Evolutionary conservation across 2,797 vertebrate genomes (phyloP), one percentile per base, ranked within the genome.

Genomic region (Mionectes olivaceus): DNA sequence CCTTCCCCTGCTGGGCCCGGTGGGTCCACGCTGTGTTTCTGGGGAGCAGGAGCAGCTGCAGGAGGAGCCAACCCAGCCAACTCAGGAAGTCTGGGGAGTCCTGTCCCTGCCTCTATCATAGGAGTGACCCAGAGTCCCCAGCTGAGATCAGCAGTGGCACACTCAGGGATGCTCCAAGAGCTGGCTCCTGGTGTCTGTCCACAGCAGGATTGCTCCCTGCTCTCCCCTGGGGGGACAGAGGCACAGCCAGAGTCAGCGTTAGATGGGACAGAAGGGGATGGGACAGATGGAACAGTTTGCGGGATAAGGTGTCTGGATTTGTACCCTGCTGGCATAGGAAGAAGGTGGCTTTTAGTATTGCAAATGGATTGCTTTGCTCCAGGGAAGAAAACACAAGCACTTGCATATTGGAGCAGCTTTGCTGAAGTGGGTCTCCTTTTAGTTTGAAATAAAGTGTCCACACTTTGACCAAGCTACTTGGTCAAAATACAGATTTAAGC

Each of bases 211-310:
- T 16, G 27, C 37, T 56, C 50, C 8, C 41, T 27, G n/a, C 24
- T 5, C 30, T 55, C 19, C 2, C 3, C 0, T 1, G 2, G 24
- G 7, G 33, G 43, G 8, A 50, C 43, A 27, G 57, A 30, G 61
- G 4, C 4, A 14, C 63, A 23, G 49, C n/a, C 50, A 33, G 64
- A 57, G 32, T 5, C 56, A 25, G 55, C 7, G 27, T 37, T 23
- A 18, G 18, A 7, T 7, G 27, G 33, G 28, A 9, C 28, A 39
- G 43, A 22, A 7, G 0, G n/a, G n/a, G n/a, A n/a, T n/a, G n/a
- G n/a, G n/a, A n/a, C n/a, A n/a, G n/a, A n/a, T n/a, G n/a, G n/a
- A n/a, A n/a, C n/a, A n/a, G n/a, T n/a, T 4, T 17, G 35, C 24
- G 35, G 67, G 28, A 32, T 5, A 5, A 69, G 25, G 4, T 12